A percentile compares a stretch with the other conserved stretches of the same genome.
These are phyloP conservation scores for Falco peregrinus DNA, from an alignment of 2,797 vertebrate genomes.

Conservation along the genomic window DNA sequence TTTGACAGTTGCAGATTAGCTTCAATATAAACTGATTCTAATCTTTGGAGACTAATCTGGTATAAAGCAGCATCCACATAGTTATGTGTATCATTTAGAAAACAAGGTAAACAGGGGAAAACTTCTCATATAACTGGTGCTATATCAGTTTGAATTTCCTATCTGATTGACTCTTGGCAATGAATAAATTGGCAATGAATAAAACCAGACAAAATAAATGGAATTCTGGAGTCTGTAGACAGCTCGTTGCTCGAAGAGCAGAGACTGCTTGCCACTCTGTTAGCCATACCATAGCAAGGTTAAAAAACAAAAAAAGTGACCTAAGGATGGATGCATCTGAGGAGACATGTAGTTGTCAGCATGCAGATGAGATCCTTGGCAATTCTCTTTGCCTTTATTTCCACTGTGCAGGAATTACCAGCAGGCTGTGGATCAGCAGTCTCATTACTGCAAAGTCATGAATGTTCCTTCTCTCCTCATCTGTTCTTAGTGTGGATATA, in stretches of 20 bases:
- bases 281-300: neutral
- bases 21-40: neutral
- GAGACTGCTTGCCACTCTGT: neutral
- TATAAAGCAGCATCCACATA: neutral
- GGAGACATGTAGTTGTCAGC: neutral
- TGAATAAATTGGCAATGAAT: neutral
- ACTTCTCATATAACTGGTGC: neutral
- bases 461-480: slow-evolving; percentile 33
- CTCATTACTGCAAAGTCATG: slow-evolving; percentile 49
- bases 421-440: slow-evolving; percentile 8
- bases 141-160: slow-evolving; percentile 1
- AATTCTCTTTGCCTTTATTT: neutral
- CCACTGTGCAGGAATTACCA: neutral
- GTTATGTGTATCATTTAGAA: slow-evolving; percentile 4
- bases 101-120: neutral
- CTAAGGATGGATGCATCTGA: neutral
- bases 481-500: neutral
- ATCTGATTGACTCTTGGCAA: neutral
- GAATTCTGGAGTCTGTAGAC: neutral
- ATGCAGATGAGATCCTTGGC: neutral
- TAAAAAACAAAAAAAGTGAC: neutral
- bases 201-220: neutral
- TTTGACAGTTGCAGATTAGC: neutral
- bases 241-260: neutral
- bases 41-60: neutral